Evolutionary conservation across 2,888 invertebrate genomes (phyloP).

Genomic region (Amiota minor): DNA sequence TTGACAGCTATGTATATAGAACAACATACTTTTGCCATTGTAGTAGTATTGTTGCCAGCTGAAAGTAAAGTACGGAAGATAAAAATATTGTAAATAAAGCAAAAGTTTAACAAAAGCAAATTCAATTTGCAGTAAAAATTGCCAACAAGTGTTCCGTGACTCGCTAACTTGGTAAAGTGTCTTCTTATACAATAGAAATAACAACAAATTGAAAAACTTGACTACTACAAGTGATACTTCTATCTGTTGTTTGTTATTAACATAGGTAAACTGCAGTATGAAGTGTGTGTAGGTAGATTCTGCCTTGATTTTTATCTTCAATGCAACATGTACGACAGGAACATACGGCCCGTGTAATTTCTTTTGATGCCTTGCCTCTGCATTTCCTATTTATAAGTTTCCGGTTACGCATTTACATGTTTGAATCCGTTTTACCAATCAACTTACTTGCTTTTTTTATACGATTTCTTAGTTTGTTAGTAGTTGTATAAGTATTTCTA

Average conservation of each 20-base stretch:
- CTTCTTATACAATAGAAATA: no score
- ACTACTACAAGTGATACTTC: no score
- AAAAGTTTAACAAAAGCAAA: neutral
- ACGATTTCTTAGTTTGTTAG: no score
- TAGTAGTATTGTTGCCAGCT: neutral
- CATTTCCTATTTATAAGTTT: slow-evolving; percentile 6
- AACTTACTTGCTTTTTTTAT: no score
- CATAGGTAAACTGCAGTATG: neutral
- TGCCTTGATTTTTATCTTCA: neutral
- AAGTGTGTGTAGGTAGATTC: no score
- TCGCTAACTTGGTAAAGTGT: no score
- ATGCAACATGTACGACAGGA: neutral
- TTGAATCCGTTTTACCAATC: no score
- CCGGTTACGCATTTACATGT: neutral
- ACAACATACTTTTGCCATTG: neutral
- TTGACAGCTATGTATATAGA: slow-evolving; percentile 5
- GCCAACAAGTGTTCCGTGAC: slow-evolving; percentile 5
- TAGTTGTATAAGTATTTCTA: no score
- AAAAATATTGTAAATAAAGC: neutral
- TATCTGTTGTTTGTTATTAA: neutral
- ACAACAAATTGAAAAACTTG: no score
- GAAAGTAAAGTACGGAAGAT: neutral
- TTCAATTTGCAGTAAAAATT: slow-evolving; percentile 17
- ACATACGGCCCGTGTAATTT: slow-evolving; percentile 10
- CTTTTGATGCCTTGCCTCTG: neutral